These are phyloP conservation scores for Aratinga solstitialis DNA, from an alignment of 2,797 vertebrate species.

Conservation along the genomic window DNA sequence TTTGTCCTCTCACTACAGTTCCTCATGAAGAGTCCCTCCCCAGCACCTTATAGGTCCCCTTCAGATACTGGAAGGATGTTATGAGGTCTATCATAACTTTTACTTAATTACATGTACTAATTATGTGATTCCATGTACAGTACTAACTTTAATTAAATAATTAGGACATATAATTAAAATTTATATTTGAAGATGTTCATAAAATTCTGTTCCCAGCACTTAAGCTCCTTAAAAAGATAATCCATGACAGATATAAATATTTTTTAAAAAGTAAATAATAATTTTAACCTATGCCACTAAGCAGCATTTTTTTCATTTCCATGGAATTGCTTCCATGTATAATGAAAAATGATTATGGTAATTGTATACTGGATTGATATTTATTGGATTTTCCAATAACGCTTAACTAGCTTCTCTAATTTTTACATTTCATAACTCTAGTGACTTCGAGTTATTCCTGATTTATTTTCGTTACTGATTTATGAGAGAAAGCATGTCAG, in stretches of 20 bases:
- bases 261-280: neutral
- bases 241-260: neutral
- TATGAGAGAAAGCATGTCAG: neutral
- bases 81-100: neutral
- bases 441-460: neutral
- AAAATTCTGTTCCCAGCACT: neutral
- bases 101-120: constrained; percentile 9
- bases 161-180: neutral
- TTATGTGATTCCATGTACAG: neutral
- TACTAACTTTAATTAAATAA: constrained; percentile 31
- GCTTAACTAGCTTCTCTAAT: neutral
- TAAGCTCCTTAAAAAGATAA: neutral
- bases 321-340: neutral
- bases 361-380: neutral
- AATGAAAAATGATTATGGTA: neutral
- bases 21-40: too few relatives aligned
- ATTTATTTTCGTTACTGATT: neutral
- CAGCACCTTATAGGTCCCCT: too few relatives aligned
- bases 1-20: too few relatives aligned
- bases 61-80: too few relatives aligned
- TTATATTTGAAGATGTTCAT: neutral
- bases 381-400: neutral
- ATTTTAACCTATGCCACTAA: neutral
- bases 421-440: neutral
- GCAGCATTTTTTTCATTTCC: neutral